Percentiles rank a stretch among this genome's conserved stretches.
Evolutionary conservation across 2,797 vertebrate species (phyloP).

Genomic region (Lagocephalus sceleratus): DNA sequence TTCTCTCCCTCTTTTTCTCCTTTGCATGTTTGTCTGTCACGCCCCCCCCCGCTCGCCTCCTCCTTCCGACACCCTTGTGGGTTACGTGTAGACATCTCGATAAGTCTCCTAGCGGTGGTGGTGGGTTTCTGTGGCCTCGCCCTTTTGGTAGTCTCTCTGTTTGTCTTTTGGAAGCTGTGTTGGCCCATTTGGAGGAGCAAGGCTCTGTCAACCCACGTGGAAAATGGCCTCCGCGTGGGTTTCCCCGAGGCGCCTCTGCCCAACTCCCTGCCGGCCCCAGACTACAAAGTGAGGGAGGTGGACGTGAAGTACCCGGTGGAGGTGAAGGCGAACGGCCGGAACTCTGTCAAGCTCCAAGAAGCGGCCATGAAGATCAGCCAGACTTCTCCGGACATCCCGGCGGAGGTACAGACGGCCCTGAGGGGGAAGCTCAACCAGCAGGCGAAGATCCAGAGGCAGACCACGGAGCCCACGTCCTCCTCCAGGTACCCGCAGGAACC

Average conservation of each 20-base stretch:
- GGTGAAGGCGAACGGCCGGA: slow-evolving; percentile 77
- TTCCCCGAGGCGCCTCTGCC: slow-evolving; percentile 73
- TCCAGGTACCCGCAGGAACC: slow-evolving; percentile 80
- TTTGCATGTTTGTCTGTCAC: slow-evolving; percentile 73
- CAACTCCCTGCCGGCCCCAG: slow-evolving; percentile 25
- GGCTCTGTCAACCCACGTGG: slow-evolving; percentile 74
- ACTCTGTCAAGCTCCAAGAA: slow-evolving; percentile 81
- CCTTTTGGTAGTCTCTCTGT: slow-evolving; percentile 94
- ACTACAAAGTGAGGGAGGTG: slow-evolving; percentile 67
- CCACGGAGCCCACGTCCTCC: slow-evolving; percentile 93
- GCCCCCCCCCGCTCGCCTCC: slow-evolving; percentile 46
- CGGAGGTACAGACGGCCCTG: slow-evolving; percentile 91
- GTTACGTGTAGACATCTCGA: slow-evolving; percentile 89
- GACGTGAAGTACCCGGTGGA: slow-evolving; percentile 82
- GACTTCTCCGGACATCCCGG: slow-evolving; percentile 97
- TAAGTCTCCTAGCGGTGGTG: slow-evolving; percentile 94
- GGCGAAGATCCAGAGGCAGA: slow-evolving; percentile 93
- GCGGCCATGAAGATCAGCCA: slow-evolving; percentile 99
- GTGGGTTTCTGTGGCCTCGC: slow-evolving; percentile 99
- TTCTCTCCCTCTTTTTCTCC: slow-evolving; percentile 71
- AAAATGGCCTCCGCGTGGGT: slow-evolving; percentile 74
- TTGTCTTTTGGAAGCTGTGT: slow-evolving; percentile 99
- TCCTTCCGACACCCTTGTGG: slow-evolving; percentile 34
- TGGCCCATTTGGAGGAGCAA: slow-evolving; percentile 98
- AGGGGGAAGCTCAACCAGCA: slow-evolving; percentile 88